A percentile compares a stretch with the other conserved stretches of the same genome.
Evolutionary conservation across 92 coral and sea anemone species (phyloP).

Genomic region (Parazoanthus atlanticus): DNA sequence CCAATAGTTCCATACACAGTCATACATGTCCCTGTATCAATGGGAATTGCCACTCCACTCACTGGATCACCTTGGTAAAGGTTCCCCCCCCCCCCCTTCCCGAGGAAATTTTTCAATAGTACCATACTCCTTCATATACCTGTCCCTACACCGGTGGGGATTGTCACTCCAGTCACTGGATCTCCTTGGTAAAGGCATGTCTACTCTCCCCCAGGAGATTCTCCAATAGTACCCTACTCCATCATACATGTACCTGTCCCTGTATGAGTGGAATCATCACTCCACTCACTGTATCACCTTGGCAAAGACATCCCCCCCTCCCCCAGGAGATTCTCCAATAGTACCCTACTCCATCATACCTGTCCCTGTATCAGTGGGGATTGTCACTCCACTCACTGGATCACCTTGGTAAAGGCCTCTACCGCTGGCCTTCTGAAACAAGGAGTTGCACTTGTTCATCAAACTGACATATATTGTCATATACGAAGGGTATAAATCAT

Average conservation of each 20-base stretch:
- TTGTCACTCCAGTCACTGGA: slow-evolving; percentile 47
- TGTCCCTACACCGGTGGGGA: slow-evolving; percentile 22
- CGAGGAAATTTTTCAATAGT: too few species aligned
- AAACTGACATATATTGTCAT: too few species aligned
- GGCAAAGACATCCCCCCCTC: slow-evolving; percentile 40
- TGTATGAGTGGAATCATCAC: background rate
- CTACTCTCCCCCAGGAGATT: background rate
- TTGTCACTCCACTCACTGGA: slow-evolving; percentile 50
- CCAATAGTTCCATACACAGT: background rate
- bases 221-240: background rate
- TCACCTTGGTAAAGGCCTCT: slow-evolving; percentile 67
- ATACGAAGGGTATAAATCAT: too few species aligned
- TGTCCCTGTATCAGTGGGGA: slow-evolving; percentile 31
- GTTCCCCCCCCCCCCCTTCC: slow-evolving; percentile 16
- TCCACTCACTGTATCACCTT: slow-evolving; percentile 65
- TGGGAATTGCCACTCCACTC: slow-evolving; percentile 37
- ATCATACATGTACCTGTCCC: slow-evolving; percentile 41
- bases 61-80: slow-evolving; percentile 69
- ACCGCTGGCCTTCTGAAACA: slow-evolving; percentile 1
- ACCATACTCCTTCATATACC: slow-evolving; percentile 33
- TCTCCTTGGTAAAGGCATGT: slow-evolving; percentile 66
- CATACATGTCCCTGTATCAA: slow-evolving; percentile 43
- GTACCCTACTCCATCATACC: slow-evolving; percentile 25
- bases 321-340: too few species aligned
- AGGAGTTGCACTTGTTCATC: too few species aligned